A percentile compares a stretch with the other conserved stretches of the same genome.
These are phyloP conservation scores for Cynopterus brachyotis DNA, from an alignment of 2,113 vertebrate species.

Conservation along the genomic window DNA sequence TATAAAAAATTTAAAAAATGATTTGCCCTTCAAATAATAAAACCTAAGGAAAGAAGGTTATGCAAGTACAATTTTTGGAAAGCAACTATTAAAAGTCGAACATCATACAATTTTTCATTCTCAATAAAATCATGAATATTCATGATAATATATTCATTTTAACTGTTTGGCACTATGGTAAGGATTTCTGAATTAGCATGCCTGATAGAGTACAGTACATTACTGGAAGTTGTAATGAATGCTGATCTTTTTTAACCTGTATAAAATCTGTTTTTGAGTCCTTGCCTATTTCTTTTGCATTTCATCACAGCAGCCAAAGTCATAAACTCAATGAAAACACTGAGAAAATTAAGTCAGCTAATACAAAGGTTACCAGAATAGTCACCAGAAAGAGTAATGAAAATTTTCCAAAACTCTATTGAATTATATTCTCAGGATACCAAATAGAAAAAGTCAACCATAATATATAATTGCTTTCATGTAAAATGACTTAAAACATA, in stretches of 20 bases:
- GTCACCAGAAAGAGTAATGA: conserved; percentile 45
- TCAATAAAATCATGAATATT: conserved; percentile 58
- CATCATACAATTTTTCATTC: neutral
- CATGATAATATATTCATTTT: conserved; percentile 53
- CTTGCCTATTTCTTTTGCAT: conserved; percentile 3
- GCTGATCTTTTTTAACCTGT: conserved; percentile 54
- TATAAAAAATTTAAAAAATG: neutral
- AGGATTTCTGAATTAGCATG: conserved; percentile 54
- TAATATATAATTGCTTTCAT: neutral
- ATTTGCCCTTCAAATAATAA: conserved; percentile 39
- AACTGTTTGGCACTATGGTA: conserved; percentile 30
- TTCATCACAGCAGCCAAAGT: neutral
- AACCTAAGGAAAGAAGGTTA: neutral
- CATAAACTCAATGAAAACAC: conserved; percentile 55
- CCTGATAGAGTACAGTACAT: conserved; percentile 39
- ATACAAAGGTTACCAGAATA: conserved; percentile 48
- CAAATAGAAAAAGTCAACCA: neutral
- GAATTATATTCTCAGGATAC: conserved; percentile 26
- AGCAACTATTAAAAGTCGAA: conserved; percentile 32
- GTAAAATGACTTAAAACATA: neutral
- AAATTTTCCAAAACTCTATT: conserved; percentile 51
- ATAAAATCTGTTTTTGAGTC: conserved; percentile 52
- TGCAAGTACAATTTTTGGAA: conserved; percentile 18
- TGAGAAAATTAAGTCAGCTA: conserved; percentile 50
- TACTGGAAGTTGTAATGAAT: conserved; percentile 57